phyloP scores from a whole-genome alignment of 2,888 invertebrate species.

The Slavum lentiscoides region DNA sequence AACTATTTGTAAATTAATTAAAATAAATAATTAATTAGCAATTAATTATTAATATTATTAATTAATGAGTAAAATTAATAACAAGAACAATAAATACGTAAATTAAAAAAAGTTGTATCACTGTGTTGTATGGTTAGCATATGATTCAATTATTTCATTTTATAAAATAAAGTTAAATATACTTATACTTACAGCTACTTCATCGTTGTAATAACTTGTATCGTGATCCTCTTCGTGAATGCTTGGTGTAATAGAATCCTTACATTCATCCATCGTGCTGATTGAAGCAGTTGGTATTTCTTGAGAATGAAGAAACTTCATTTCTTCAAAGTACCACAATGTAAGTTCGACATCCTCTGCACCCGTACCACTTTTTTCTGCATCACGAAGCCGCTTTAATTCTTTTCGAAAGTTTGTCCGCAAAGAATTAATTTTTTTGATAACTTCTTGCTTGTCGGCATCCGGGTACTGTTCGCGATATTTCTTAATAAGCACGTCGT shows the following conservation, averaged over 20 bases:
- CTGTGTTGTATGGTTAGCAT: no score
- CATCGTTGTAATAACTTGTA: no score
- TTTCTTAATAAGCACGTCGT: constrained; percentile 34
- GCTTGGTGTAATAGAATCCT: not conserved
- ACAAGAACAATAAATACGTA: no score
- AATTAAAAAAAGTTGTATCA: no score
- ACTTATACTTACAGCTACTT: no score
- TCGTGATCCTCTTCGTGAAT: no score
- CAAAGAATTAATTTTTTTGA: constrained; percentile 41
- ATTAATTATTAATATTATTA: no score
- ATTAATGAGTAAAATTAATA: no score
- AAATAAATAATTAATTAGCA: no score
- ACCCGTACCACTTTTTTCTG: constrained; percentile 47
- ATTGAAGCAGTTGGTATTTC: constrained; percentile 39
- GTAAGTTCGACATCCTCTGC: constrained; percentile 48
- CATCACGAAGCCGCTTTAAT: constrained; percentile 25
- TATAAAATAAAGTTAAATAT: no score
- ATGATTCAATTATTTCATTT: no score
- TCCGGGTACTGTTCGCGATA: constrained; percentile 51
- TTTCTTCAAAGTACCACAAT: constrained; percentile 40
- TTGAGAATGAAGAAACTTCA: constrained; percentile 38
- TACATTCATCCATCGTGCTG: constrained; percentile 44
- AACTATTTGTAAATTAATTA: no score
- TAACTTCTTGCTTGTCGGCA: constrained; percentile 40
- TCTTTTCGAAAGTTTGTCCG: constrained; percentile 50